Conservation (phyloP, 2,113 vertebrate genomes). For the Alouatta palliata region DNA sequence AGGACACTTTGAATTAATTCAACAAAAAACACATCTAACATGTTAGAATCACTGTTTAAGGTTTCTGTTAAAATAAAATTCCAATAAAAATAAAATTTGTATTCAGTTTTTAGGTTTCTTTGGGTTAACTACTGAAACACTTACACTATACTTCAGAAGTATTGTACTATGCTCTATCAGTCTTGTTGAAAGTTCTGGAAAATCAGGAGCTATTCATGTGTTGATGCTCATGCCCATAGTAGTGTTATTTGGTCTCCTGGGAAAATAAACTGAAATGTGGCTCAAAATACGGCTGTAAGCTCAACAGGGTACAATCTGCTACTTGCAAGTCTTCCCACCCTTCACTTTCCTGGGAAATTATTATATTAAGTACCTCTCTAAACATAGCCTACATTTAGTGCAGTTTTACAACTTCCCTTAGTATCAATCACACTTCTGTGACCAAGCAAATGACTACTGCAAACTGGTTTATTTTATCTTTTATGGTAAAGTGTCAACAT, state of each 20-base stretch:
- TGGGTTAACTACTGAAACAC: neutral
- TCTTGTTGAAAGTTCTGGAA: constrained; percentile 1
- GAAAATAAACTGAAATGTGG: neutral
- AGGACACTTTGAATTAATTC: neutral
- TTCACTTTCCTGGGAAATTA: neutral
- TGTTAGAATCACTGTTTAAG: neutral
- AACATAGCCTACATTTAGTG: neutral
- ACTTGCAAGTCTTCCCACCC: neutral
- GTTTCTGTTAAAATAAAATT: constrained; percentile 28
- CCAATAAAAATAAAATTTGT: constrained; percentile 1
- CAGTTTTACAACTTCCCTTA: constrained; percentile 25
- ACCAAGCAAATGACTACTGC: neutral
- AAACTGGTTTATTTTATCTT: neutral
- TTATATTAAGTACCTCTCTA: neutral
- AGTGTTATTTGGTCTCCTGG: neutral
- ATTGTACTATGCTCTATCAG: neutral
- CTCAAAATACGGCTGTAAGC: neutral
- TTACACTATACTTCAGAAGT: neutral
- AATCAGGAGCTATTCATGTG: neutral
- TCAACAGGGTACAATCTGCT: neutral
- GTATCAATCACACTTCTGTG: neutral
- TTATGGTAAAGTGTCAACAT: neutral
- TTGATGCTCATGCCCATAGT: neutral
- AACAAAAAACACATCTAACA: neutral
- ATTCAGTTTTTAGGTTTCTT: neutral